Percentiles rank a stretch among this genome's conserved stretches.
Evolutionary conservation across 64 coral and sea anemone genomes (phyloP).

Genomic region (Montipora cactus): DNA sequence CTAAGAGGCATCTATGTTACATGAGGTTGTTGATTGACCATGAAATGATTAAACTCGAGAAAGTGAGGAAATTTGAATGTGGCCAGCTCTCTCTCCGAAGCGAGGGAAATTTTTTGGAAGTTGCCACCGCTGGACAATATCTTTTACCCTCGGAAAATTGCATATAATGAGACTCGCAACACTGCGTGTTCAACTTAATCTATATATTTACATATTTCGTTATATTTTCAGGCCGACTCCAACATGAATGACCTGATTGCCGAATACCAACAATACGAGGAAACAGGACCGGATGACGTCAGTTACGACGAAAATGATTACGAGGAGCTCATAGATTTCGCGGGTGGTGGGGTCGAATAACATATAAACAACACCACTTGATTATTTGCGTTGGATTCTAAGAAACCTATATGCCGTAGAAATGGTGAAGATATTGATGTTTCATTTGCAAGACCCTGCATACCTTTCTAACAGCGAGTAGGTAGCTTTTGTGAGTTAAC

Average conservation of each 20-base stretch:
- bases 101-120: too few relatives aligned
- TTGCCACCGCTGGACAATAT: too few relatives aligned
- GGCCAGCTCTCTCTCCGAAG: too few relatives aligned
- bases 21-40: too few relatives aligned
- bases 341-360: not conserved
- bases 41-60: too few relatives aligned
- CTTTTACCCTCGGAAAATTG: too few relatives aligned
- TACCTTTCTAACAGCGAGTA: too few relatives aligned
- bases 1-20: too few relatives aligned
- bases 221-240: conserved; percentile 79
- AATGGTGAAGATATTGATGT: not conserved
- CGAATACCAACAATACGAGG: conserved; percentile 91
- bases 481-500: too few relatives aligned
- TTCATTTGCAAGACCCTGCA: not conserved
- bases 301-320: conserved; percentile 48
- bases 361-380: not conserved
- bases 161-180: too few relatives aligned
- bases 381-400: not conserved
- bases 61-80: too few relatives aligned
- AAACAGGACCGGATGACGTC: conserved; percentile 56
- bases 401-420: not conserved
- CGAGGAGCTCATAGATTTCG: conserved; percentile 73
- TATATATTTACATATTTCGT: not conserved
- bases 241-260: conserved; percentile 89
- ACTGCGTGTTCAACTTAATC: too few relatives aligned